Conservation (phyloP, 2,113 vertebrate genomes). For the Rhinolophus ferrumequinum region DNA sequence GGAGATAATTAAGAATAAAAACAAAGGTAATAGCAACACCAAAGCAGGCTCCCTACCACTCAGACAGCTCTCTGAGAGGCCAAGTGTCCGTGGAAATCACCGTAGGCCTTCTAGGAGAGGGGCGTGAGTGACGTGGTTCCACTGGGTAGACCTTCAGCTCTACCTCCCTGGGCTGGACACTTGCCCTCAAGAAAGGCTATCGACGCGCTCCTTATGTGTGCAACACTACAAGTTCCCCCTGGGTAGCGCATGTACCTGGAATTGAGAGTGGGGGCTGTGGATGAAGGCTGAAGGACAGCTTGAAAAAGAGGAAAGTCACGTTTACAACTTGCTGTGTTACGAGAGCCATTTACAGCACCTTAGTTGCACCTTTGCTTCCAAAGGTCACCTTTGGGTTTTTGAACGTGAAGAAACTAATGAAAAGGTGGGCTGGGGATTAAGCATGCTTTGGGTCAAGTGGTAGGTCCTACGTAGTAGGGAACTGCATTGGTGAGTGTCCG, state of each 20-base stretch:
- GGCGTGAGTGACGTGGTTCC: background rate
- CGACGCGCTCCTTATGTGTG: slow-evolving; percentile 86
- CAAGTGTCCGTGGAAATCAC: background rate
- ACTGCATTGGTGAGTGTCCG: background rate
- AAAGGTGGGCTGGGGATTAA: background rate
- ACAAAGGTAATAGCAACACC: background rate
- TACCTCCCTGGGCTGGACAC: slow-evolving; percentile 19
- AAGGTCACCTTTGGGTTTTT: background rate
- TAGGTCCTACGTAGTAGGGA: background rate
- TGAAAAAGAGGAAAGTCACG: background rate
- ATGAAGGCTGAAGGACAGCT: background rate
- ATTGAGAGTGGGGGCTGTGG: slow-evolving; percentile 43
- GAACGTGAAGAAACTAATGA: background rate
- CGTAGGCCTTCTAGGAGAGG: background rate
- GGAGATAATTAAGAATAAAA: slow-evolving; percentile 17
- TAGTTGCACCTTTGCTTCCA: background rate
- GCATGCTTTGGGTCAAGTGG: background rate
- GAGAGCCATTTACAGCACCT: slow-evolving; percentile 58
- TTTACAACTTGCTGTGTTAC: slow-evolving; percentile 53
- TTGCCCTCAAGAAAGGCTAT: slow-evolving; percentile 78
- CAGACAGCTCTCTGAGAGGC: background rate
- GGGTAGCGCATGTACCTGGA: slow-evolving; percentile 71
- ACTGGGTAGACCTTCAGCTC: slow-evolving; percentile 75
- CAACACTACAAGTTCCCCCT: slow-evolving; percentile 69
- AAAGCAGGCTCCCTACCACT: background rate